Evolutionary conservation across 2,797 vertebrate genomes (phyloP), one percentile per base, ranked within the genome.

Genomic region (Poecilia gillii): DNA sequence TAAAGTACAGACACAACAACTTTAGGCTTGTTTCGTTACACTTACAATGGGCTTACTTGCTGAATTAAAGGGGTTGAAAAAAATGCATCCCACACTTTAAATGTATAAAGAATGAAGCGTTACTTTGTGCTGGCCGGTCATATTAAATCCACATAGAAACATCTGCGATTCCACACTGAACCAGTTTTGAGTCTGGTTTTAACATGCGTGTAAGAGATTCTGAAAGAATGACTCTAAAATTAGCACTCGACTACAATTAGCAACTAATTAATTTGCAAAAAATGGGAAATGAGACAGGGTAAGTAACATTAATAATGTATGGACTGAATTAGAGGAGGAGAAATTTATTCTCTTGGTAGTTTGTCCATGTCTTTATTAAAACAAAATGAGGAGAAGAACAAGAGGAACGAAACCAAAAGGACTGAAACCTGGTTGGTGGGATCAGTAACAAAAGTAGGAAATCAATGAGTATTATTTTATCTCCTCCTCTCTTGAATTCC

Each of bases 221-320:
- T 77, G 71, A 73, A 86, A 85, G 68, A 28, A 53, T 80, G 53
- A 39, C 28, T 82, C 81, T 91, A 90, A 93, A 92, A 89, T 88
- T 91, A 91, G 81, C 84, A 81, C 74, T 75, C 66, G 53, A 77
- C 83, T 68, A 16, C 74, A 92, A 91, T 93, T 91, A 92, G 83
- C 81, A 73, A 81, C 83, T 84, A 85, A 90, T 92, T 92, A 72
- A 93, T 92, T 91, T 88, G 84, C 53, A 88, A 81, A 78, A 78
- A 78, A 74, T 77, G 75, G 78, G 74, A 87, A 81, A 84, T 31
- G 87, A 84, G 81, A 82, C 62, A 76, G 74, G 71, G 86, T 74
- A 81, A 86, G 90, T 81, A 75, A 72, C 64, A 88, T 93, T 77
- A 92, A 93, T 93, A 91, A 93, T 92, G 77, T 59, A 93, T 88